phyloP scores from a whole-genome alignment of 2,888 invertebrate genomes.

The Stegophylla sp. region DNA sequence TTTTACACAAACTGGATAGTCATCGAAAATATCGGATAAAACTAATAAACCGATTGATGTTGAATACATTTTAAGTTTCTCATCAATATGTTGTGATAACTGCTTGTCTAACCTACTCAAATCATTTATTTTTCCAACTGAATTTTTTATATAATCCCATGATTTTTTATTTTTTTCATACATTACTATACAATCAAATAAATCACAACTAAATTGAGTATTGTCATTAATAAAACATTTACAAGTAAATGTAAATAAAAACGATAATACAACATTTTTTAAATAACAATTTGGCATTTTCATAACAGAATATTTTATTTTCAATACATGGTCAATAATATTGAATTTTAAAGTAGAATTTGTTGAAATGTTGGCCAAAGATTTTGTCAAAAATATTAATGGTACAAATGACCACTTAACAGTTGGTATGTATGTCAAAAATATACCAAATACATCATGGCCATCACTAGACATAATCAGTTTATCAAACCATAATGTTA shows the following conservation, averaged over 20 bases:
- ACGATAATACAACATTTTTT: slow-evolving; percentile 17
- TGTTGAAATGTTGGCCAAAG: slow-evolving; percentile 28
- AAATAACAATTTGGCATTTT: slow-evolving; percentile 44
- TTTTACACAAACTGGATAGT: background rate
- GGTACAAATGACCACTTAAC: slow-evolving; percentile 49
- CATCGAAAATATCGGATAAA: background rate
- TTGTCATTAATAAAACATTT: background rate
- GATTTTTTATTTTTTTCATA: slow-evolving; percentile 26
- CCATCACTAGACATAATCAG: slow-evolving; percentile 29
- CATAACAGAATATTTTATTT: slow-evolving; percentile 10
- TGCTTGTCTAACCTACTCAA: slow-evolving; percentile 13
- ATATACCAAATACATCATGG: slow-evolving; percentile 8
- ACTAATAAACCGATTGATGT: slow-evolving; percentile 37
- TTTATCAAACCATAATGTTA: slow-evolving; percentile 41
- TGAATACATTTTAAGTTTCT: slow-evolving; percentile 20
- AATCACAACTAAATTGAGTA: slow-evolving; percentile 21
- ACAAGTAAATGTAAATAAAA: slow-evolving; percentile 38
- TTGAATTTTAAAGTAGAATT: background rate
- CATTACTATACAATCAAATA: slow-evolving; percentile 33
- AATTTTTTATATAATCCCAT: slow-evolving; percentile 22
- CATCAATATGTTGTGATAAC: slow-evolving; percentile 4
- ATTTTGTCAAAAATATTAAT: slow-evolving; percentile 39
- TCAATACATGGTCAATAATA: slow-evolving; percentile 19
- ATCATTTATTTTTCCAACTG: slow-evolving; percentile 13
- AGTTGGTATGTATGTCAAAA: slow-evolving; percentile 30